These are phyloP conservation scores for Falco columbarius DNA, from an alignment of 2,797 vertebrate species.

Conservation along the genomic window DNA sequence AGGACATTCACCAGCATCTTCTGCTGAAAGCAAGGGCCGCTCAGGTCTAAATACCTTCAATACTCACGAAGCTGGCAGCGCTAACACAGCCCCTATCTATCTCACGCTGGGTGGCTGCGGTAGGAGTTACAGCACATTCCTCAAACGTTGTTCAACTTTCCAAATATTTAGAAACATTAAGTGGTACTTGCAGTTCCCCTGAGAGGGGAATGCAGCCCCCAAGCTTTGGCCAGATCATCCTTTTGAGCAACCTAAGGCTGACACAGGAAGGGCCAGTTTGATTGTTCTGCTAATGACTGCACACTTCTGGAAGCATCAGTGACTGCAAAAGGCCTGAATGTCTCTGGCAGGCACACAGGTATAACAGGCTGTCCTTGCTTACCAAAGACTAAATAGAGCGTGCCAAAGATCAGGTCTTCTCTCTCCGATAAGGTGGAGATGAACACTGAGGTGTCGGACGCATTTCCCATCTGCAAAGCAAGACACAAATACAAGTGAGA, in stretches of 20 bases:
- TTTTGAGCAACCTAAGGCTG: background rate
- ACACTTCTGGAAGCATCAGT: background rate
- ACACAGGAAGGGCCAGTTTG: background rate
- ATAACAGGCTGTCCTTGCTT: slow-evolving; percentile 27
- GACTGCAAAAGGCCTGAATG: background rate
- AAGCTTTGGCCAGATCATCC: background rate
- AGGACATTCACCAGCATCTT: background rate
- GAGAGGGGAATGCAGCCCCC: background rate
- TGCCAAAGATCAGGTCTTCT: slow-evolving; percentile 85
- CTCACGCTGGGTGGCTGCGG: background rate
- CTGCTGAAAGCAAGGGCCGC: background rate
- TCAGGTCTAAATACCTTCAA: background rate
- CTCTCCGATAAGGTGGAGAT: slow-evolving; percentile 83
- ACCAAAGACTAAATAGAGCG: slow-evolving; percentile 84
- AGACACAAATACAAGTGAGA: background rate
- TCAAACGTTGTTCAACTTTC: background rate
- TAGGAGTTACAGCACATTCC: rapidly evolving
- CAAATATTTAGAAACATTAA: background rate
- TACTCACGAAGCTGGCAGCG: background rate
- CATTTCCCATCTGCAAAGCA: slow-evolving; percentile 86
- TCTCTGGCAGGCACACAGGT: background rate
- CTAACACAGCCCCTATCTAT: background rate
- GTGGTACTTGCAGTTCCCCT: background rate
- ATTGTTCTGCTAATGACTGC: background rate
- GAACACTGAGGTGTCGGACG: slow-evolving; percentile 77